phyloP scores from a whole-genome alignment of 2,113 vertebrate genomes.

The Mirounga angustirostris region DNA sequence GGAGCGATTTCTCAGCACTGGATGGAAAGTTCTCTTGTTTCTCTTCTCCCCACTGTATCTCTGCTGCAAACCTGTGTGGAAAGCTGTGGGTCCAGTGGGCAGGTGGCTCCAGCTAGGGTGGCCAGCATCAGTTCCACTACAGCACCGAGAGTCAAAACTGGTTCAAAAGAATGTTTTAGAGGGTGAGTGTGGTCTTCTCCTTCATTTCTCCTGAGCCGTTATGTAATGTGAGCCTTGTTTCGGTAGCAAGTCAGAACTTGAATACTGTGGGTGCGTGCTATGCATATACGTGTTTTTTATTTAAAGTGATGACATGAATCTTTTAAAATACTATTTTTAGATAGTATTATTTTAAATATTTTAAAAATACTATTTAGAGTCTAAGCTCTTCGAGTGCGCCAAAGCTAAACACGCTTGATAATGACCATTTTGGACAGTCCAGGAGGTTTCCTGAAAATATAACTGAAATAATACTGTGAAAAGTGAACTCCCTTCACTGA shows the following conservation, averaged over 20 bases:
- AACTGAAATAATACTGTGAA: conserved; percentile 22
- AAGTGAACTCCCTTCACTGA: not conserved
- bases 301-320: conserved; percentile 18
- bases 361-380: not conserved
- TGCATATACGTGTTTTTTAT: not conserved
- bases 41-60: no score
- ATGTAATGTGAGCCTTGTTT: not conserved
- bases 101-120: not conserved
- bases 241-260: not conserved
- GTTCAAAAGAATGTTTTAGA: not conserved
- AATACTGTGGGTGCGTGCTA: not conserved
- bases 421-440: not conserved
- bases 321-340: not conserved
- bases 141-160: not conserved
- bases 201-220: conserved; percentile 15
- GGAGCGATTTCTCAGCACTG: not conserved
- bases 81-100: not conserved
- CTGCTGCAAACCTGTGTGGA: not conserved
- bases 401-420: not conserved
- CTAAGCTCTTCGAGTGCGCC: not conserved
- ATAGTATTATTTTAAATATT: no score
- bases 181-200: not conserved
- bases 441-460: conserved; percentile 1
- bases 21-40: not conserved
- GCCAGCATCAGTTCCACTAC: not conserved